Percentiles rank a stretch among this genome's conserved stretches.
phyloP scores from a whole-genome alignment of 2,113 vertebrate species.

The Epinephelus moara region DNA sequence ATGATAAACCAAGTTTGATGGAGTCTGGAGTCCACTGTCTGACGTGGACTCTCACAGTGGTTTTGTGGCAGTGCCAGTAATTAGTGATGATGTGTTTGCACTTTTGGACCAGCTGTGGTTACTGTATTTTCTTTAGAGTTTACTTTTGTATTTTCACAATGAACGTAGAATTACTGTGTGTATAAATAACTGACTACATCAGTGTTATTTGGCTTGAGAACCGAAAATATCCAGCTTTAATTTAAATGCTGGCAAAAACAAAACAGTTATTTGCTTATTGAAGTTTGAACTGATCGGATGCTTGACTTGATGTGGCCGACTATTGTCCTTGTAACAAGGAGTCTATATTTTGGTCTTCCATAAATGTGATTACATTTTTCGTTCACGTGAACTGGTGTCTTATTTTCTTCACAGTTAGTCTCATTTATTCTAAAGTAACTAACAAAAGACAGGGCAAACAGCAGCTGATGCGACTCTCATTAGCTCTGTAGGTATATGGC shows the following conservation, averaged over 20 bases:
- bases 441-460: neutral
- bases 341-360: slow-evolving; percentile 74
- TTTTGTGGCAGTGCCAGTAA: slow-evolving; percentile 55
- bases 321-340: slow-evolving; percentile 54
- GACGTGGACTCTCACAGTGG: neutral
- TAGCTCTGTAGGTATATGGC: neutral
- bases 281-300: slow-evolving; percentile 8
- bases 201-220: slow-evolving; percentile 28
- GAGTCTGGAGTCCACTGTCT: slow-evolving; percentile 1
- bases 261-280: neutral
- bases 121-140: slow-evolving; percentile 62
- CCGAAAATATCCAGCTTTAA: neutral
- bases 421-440: neutral
- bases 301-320: slow-evolving; percentile 31
- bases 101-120: slow-evolving; percentile 77
- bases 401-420: slow-evolving; percentile 3
- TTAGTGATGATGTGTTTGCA: slow-evolving; percentile 61
- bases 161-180: slow-evolving; percentile 22
- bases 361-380: slow-evolving; percentile 45
- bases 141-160: slow-evolving; percentile 64
- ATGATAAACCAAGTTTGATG: slow-evolving; percentile 17
- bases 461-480: neutral
- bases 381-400: slow-evolving; percentile 18
- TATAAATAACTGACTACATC: neutral
- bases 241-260: slow-evolving; percentile 26